A percentile compares a stretch with the other conserved stretches of the same genome.
phyloP scores from a whole-genome alignment of 2,797 vertebrate species.

The Apogon talboti region DNA sequence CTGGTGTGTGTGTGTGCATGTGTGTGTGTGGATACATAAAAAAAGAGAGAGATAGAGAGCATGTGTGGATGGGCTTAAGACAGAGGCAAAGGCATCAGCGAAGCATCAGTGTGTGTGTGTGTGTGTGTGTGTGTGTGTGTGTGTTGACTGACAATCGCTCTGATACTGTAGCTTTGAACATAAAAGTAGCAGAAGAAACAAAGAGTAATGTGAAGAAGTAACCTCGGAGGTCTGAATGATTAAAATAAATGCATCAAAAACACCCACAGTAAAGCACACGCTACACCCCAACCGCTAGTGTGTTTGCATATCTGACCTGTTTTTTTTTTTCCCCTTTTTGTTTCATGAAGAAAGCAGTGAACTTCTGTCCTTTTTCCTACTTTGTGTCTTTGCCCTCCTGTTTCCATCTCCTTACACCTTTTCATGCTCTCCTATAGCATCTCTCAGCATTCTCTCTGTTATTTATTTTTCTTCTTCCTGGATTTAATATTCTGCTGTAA shows the following conservation, averaged over 20 bases:
- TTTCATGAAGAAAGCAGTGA: neutral
- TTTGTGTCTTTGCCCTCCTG: neutral
- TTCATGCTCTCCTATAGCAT: neutral
- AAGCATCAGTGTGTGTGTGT: neutral
- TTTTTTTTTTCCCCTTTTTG: neutral
- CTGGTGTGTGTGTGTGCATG: neutral
- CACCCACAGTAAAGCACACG: neutral
- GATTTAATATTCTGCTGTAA: neutral
- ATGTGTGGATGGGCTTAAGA: no score
- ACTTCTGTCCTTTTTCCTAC: neutral
- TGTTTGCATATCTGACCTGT: constrained; percentile 11
- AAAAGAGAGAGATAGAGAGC: no score
- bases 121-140: constrained; percentile 1
- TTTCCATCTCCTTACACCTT: neutral
- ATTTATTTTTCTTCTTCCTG: neutral
- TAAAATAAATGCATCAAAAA: constrained; percentile 32
- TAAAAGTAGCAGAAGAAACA: constrained; percentile 43
- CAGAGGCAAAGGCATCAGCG: no score
- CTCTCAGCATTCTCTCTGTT: neutral
- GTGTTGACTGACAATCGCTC: constrained; percentile 4
- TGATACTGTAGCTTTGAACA: constrained; percentile 29
- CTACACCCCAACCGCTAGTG: neutral
- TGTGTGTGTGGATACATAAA: neutral
- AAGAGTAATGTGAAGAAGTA: constrained; percentile 14
- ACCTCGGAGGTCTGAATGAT: constrained; percentile 27